These are phyloP conservation scores for Phylloscopus whistleri DNA, from an alignment of 2,113 vertebrate species.

Conservation along the genomic window DNA sequence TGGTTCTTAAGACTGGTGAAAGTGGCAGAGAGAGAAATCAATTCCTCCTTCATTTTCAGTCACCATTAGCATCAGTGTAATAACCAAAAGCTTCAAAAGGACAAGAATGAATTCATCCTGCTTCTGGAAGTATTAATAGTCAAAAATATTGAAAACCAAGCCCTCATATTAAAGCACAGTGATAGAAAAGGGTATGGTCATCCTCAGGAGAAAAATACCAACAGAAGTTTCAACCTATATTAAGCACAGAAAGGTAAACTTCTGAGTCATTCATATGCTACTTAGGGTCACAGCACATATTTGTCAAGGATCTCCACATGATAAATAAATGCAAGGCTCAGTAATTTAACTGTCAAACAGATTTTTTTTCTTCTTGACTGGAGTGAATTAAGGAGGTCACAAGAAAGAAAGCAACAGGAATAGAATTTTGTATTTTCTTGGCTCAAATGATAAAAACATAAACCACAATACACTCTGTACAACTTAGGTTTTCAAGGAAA, in stretches of 20 bases:
- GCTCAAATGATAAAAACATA: slow-evolving; percentile 50
- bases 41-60: not conserved
- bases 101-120: not conserved
- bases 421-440: slow-evolving; percentile 48
- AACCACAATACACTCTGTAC: not conserved
- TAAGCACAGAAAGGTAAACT: slow-evolving; percentile 13
- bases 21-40: not conserved
- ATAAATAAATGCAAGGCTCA: not conserved
- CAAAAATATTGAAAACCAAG: not conserved
- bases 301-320: not conserved
- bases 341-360: not conserved
- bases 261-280: slow-evolving; percentile 9
- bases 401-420: not conserved
- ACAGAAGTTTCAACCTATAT: not conserved
- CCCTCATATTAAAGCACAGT: not conserved
- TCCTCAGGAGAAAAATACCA: not conserved
- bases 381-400: slow-evolving; percentile 28
- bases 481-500: slow-evolving; percentile 64
- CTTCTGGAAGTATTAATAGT: not conserved
- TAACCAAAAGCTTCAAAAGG: not conserved
- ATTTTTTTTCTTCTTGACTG: not conserved
- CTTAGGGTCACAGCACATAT: slow-evolving; percentile 3
- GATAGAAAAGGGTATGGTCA: not conserved
- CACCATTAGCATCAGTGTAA: not conserved
- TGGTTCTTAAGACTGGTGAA: not conserved